These are phyloP conservation scores for Stomatorhinus ivindoensis DNA, from an alignment of 2,113 vertebrate species.

Conservation along the genomic window DNA sequence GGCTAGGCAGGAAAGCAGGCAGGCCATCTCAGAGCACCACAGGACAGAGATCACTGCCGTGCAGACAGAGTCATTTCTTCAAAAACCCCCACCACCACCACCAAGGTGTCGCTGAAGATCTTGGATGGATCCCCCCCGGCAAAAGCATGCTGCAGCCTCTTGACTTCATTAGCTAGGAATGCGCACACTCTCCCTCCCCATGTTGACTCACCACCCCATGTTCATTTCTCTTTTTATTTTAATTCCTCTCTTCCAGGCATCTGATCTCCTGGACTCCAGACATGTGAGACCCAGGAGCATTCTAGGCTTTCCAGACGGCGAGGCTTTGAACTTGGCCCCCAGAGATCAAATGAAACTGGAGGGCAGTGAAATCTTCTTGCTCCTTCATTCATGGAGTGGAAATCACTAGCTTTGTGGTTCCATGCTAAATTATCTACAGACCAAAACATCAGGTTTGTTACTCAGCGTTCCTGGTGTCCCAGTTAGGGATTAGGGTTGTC, in stretches of 20 bases:
- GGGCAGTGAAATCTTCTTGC: not conserved
- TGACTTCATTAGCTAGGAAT: conserved; percentile 53
- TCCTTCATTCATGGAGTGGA: conserved; percentile 5
- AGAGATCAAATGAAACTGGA: not conserved
- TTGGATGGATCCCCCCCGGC: conserved; percentile 39
- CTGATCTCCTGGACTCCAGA: conserved; percentile 24
- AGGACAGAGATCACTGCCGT: not conserved
- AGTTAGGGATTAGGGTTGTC: not conserved
- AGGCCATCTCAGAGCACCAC: not conserved
- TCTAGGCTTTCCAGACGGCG: not conserved
- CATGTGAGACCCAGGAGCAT: conserved; percentile 23
- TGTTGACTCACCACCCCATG: conserved; percentile 9
- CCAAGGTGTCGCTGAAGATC: conserved; percentile 35
- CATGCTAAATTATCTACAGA: not conserved
- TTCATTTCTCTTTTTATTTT: conserved; percentile 40
- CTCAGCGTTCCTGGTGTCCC: not conserved
- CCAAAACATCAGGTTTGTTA: not conserved
- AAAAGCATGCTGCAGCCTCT: conserved; percentile 39
- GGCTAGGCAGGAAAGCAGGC: not conserved
- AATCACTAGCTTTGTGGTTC: not conserved
- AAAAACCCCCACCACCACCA: conserved; percentile 1
- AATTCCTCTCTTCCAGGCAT: conserved; percentile 41
- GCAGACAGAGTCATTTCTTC: not conserved
- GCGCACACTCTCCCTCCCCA: conserved; percentile 31
- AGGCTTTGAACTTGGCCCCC: not conserved